Evolutionary conservation across 2,888 invertebrate species (phyloP).

Genomic region (Nemotelus pantherinus): DNA sequence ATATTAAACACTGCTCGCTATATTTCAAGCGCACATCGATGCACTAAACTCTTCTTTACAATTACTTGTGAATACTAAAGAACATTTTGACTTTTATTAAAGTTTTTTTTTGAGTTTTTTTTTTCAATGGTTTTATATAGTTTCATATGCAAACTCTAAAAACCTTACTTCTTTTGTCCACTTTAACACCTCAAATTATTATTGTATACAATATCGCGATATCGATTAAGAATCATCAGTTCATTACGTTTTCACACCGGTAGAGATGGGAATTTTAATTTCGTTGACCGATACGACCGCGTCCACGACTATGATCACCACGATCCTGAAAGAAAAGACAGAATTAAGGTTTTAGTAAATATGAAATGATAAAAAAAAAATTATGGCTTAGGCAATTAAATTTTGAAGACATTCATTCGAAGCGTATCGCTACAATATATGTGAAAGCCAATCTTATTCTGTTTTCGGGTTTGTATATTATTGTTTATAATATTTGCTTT

Average conservation of each 20-base stretch:
- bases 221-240: conserved; percentile 28
- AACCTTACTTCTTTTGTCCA: conserved; percentile 12
- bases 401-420: too few relatives aligned
- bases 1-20: conserved; percentile 35
- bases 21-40: conserved; percentile 37
- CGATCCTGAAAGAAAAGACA: conserved; percentile 48
- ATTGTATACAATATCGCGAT: conserved; percentile 9
- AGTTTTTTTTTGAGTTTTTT: conserved; percentile 32
- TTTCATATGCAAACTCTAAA: conserved; percentile 31
- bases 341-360: neutral
- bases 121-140: conserved; percentile 11
- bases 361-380: neutral
- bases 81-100: conserved; percentile 8
- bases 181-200: conserved; percentile 39
- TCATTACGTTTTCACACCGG: conserved; percentile 1
- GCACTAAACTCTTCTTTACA: conserved; percentile 37
- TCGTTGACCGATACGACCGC: conserved; percentile 48
- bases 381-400: neutral
- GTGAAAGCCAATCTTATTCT: too few relatives aligned
- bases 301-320: conserved; percentile 49
- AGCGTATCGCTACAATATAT: too few relatives aligned
- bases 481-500: too few relatives aligned
- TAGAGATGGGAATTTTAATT: conserved; percentile 40
- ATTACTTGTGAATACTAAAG: conserved; percentile 33
- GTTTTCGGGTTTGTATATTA: too few relatives aligned